Evolutionary conservation across 2,888 invertebrate species (phyloP), one percentile per base, ranked within the genome.

Genomic region (Nycteola revayana): DNA sequence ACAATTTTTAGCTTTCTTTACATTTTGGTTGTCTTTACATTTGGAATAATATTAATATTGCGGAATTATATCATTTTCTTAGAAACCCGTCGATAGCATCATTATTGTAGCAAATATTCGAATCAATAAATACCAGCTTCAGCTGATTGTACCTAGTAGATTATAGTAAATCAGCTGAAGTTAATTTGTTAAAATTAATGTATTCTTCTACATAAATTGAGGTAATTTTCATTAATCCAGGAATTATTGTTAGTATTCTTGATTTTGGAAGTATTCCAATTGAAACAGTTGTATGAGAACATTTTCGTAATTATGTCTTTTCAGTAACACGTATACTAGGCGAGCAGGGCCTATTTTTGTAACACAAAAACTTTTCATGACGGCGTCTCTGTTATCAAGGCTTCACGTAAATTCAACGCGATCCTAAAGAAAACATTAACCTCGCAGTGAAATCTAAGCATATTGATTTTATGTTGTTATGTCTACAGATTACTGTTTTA

Each of bases 191-290:
- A 49, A 50, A 54, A 53, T 54, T 52, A 49, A 59, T 58, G 49
- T 60, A 49, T 56, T 60, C 50, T 59, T 55, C 38, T 40, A 36
- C 44, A 39, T 50, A 41, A 59, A 57, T 60, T 60, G 53, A 55
- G 48, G 60, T 51, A 58, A 66, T 75, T 78, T 78, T 79, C 69
- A 80, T 82, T 82, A 85, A 85, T 83, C 75, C 75, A 69, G 64
- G 67, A 74, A 75, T 76, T 74, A 81, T 74, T 77, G 76, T 73
- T 76, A 77, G 73, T 57, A 66, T 66, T 64, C 72, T 66, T 66
- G 62, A 65, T 64, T 75, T 85, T 87, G 87, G 87, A 86, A 60
- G 76, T 65, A 66, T 60, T 86, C 87, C 87, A 87, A 87, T 69
- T 60, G 70, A 75, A 78, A 79, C 75, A 75, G 69, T 75, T 72